Percentiles rank a stretch among this genome's conserved stretches.
These are phyloP conservation scores for Leptinotarsa undecemlineata DNA, from an alignment of 1,140 invertebrate genomes.

Conservation along the genomic window DNA sequence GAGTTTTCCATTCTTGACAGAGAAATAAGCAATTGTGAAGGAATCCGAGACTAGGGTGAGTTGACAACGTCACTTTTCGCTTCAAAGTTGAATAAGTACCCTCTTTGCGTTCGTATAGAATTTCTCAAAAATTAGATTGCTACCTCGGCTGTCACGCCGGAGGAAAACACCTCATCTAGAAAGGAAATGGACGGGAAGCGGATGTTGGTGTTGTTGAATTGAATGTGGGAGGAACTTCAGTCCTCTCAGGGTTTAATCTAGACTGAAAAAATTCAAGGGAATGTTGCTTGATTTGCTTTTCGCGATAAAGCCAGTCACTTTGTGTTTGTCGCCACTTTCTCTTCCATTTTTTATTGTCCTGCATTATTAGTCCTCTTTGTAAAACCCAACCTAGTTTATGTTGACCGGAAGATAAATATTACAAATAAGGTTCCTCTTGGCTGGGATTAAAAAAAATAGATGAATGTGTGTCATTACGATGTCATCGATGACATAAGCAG, in stretches of 20 bases:
- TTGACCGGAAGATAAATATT: no score
- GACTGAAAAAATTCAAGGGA: neutral
- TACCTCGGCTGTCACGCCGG: slow-evolving; percentile 5
- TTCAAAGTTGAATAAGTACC: slow-evolving; percentile 13
- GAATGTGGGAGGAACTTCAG: neutral
- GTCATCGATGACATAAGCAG: no score
- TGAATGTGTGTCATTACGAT: no score
- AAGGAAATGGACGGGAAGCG: slow-evolving; percentile 13
- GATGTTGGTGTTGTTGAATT: slow-evolving; percentile 9
- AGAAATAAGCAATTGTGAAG: slow-evolving; percentile 14
- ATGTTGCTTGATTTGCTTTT: neutral
- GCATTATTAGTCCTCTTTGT: no score
- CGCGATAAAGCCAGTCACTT: neutral
- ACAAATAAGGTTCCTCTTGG: no score
- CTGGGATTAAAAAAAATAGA: no score
- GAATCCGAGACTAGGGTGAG: slow-evolving; percentile 20
- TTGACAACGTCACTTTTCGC: slow-evolving; percentile 19
- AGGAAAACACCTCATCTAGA: neutral
- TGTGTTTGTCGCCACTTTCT: neutral
- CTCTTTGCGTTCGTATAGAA: slow-evolving; percentile 15
- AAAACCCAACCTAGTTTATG: no score
- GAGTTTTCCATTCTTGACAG: neutral
- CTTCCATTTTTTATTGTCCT: neutral
- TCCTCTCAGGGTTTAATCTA: neutral
- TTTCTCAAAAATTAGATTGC: slow-evolving; percentile 20